Percentiles rank a stretch among this genome's conserved stretches.
phyloP scores from a whole-genome alignment of 2,888 invertebrate genomes.

The Caenorhabditis japonica region DNA sequence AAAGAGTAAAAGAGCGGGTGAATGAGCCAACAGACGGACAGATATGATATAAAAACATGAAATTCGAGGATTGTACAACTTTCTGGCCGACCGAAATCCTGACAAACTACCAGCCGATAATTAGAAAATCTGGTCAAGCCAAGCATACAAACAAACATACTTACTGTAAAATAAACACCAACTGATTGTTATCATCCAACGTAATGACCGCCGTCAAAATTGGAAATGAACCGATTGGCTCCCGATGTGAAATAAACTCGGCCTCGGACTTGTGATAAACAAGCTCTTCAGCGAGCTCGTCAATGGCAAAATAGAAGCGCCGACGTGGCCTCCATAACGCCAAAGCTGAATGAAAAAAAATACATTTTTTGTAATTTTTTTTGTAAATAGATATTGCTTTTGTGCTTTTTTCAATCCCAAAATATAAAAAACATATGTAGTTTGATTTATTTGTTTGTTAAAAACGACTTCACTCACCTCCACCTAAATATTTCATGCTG shows the following conservation, averaged over 20 bases:
- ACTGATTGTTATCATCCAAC: conserved; percentile 62
- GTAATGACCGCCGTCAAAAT: conserved; percentile 64
- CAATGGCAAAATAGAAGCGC: conserved; percentile 71
- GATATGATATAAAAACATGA: too few relatives aligned
- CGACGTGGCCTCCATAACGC: conserved; percentile 64
- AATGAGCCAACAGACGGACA: too few relatives aligned
- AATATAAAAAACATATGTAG: too few relatives aligned
- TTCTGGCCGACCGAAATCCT: too few relatives aligned
- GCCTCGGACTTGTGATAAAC: conserved; percentile 69
- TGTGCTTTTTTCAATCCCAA: neutral
- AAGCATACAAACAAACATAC: conserved; percentile 15
- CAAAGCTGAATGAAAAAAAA: conserved; percentile 67
- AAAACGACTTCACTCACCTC: conserved; percentile 36
- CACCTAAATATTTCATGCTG: conserved; percentile 66
- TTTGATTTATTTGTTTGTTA: too few relatives aligned
- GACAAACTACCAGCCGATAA: too few relatives aligned
- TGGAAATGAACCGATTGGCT: conserved; percentile 59
- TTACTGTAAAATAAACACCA: conserved; percentile 69
- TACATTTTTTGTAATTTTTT: too few relatives aligned
- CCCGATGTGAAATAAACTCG: conserved; percentile 63
- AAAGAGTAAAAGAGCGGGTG: too few relatives aligned
- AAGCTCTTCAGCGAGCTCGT: conserved; percentile 68
- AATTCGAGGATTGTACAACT: too few relatives aligned
- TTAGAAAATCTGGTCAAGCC: too few relatives aligned
- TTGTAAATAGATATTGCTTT: neutral